Conservation (phyloP, 2,797 vertebrate species). For the Calcarius lapponicus region DNA sequence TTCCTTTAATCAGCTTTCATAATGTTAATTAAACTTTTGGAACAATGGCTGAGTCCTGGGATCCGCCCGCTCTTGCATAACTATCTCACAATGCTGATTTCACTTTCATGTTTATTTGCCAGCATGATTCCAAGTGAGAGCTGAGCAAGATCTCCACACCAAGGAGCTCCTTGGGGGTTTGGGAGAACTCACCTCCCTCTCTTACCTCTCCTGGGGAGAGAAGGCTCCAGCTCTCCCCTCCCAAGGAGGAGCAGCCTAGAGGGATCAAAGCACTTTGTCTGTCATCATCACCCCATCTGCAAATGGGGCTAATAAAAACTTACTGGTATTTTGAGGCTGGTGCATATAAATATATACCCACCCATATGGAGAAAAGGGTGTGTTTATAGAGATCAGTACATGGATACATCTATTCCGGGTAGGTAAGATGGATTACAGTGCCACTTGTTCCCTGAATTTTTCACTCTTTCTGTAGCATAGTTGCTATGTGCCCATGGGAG, state of each 20-base stretch:
- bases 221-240: neutral
- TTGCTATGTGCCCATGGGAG: neutral
- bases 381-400: neutral
- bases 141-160: neutral
- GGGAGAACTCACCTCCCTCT: neutral
- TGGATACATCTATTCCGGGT: neutral
- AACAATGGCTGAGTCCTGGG: constrained; percentile 54
- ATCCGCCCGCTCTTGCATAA: constrained; percentile 62
- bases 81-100: constrained; percentile 51
- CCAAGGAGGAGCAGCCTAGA: neutral
- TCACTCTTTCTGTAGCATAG: neutral
- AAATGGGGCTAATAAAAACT: constrained; percentile 25
- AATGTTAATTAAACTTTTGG: constrained; percentile 65
- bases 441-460: neutral
- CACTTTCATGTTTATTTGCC: constrained; percentile 63
- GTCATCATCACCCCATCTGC: neutral
- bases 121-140: neutral
- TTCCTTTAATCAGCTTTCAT: constrained; percentile 72
- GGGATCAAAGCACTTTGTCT: neutral
- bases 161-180: neutral
- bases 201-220: neutral
- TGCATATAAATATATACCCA: neutral
- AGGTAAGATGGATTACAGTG: neutral
- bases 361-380: constrained; percentile 17
- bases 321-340: neutral